Percentiles rank a stretch among this genome's conserved stretches.
phyloP scores from a whole-genome alignment of 2,113 vertebrate species.

The Marmota flaviventris region DNA sequence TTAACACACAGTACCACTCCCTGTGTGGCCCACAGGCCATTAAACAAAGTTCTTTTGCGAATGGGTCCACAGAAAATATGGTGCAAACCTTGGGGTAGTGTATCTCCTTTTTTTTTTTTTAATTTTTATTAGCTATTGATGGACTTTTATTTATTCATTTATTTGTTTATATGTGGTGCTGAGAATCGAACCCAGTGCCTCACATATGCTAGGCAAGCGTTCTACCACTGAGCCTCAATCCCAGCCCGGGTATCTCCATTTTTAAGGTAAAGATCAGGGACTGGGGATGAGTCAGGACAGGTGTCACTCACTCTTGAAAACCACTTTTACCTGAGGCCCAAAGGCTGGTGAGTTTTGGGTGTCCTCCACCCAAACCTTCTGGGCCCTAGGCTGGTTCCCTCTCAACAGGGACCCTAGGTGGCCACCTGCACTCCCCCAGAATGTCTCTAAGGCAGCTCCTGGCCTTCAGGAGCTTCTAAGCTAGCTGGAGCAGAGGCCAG shows the following conservation, averaged over 20 bases:
- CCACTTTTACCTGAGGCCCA: background rate
- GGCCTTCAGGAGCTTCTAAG: background rate
- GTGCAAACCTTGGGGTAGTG: background rate
- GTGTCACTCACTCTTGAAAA: background rate
- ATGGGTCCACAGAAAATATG: background rate
- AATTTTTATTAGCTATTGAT: background rate
- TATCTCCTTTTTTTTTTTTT: background rate
- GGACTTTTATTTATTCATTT: no score
- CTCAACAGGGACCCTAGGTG: background rate
- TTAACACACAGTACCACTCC: background rate
- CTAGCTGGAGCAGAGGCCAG: background rate
- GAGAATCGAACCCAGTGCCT: no score
- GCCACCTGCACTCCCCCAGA: background rate
- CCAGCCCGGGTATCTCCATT: background rate
- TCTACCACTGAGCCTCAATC: no score
- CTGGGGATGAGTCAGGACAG: background rate
- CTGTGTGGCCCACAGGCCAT: no score
- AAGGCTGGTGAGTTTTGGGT: background rate
- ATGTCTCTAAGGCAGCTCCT: background rate
- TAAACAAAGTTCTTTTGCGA: background rate
- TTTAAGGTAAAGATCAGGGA: background rate
- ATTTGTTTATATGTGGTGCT: no score
- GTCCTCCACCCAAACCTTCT: background rate
- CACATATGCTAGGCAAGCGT: no score
- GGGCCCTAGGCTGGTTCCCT: background rate